Evolutionary conservation across 1,140 invertebrate species (phyloP).

Genomic region (Ceratosolen fusciceps): DNA sequence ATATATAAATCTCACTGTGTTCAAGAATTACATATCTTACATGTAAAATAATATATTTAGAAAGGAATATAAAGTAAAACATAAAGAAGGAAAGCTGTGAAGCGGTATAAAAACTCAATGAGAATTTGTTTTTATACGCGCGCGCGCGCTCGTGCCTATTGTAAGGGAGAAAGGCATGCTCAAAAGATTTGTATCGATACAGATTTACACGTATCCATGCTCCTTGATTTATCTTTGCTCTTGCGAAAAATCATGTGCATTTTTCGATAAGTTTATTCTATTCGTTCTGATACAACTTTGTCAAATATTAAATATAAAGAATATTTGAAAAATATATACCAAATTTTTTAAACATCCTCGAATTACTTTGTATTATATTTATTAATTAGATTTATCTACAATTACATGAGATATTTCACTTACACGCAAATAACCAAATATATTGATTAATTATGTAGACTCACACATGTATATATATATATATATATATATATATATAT

Average conservation of each 20-base stretch:
- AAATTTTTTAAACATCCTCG: not conserved
- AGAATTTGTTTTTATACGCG: too few relatives aligned
- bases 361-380: constrained; percentile 5
- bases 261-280: constrained; percentile 25
- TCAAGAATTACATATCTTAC: constrained; percentile 54
- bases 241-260: constrained; percentile 31
- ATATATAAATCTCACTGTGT: constrained; percentile 44
- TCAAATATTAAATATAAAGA: constrained; percentile 29
- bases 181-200: constrained; percentile 47
- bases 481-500: too few relatives aligned
- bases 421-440: too few relatives aligned
- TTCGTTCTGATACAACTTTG: constrained; percentile 24
- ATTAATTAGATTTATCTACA: constrained; percentile 24
- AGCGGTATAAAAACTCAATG: too few relatives aligned
- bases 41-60: constrained; percentile 40
- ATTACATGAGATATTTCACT: constrained; percentile 13
- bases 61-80: not conserved
- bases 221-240: constrained; percentile 40
- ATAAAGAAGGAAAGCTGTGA: constrained; percentile 20
- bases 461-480: too few relatives aligned
- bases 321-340: not conserved
- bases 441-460: too few relatives aligned
- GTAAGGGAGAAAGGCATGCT: not conserved
- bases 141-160: too few relatives aligned
- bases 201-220: constrained; percentile 45